Percentiles rank a stretch among this genome's conserved stretches.
These are phyloP conservation scores for Muraenolepis orangiensis DNA, from an alignment of 2,797 vertebrate species.

Conservation along the genomic window DNA sequence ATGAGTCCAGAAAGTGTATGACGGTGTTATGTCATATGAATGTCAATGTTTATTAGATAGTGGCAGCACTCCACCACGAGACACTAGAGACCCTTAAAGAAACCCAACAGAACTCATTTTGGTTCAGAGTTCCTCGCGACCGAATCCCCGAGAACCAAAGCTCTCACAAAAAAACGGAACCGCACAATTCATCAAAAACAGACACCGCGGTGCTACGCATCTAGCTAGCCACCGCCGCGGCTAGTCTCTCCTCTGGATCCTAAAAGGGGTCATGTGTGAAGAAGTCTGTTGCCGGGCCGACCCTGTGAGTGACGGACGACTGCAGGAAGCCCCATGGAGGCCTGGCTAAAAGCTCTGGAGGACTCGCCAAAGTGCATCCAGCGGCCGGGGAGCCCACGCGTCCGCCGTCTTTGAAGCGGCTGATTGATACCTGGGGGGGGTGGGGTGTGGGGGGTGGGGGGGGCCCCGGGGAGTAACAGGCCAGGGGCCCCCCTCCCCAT, in stretches of 20 bases:
- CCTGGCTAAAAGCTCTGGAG: conserved; percentile 26
- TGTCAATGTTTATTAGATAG: too few relatives aligned
- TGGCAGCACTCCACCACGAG: too few relatives aligned
- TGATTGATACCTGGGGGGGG: conserved; percentile 43
- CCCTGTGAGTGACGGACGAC: conserved; percentile 46
- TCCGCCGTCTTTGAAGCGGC: conserved; percentile 49
- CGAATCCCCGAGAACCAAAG: too few relatives aligned
- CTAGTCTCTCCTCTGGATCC: not conserved
- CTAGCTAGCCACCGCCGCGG: not conserved
- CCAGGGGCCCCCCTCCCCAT: conserved; percentile 8
- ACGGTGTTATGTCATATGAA: too few relatives aligned
- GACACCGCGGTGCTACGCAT: not conserved
- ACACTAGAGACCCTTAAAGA: not conserved
- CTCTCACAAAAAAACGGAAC: too few relatives aligned
- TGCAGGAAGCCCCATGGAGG: conserved; percentile 38
- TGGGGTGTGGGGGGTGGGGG: too few relatives aligned
- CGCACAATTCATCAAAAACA: too few relatives aligned
- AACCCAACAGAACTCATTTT: not conserved
- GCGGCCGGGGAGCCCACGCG: not conserved
- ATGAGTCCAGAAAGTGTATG: too few relatives aligned
- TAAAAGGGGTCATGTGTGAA: conserved; percentile 22
- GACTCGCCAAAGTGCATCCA: not conserved
- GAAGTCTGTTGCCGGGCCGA: conserved; percentile 5
- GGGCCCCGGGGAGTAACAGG: conserved; percentile 29
- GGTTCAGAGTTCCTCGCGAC: not conserved